Base-by-base conservation (phyloP, 92 coral and sea anemone genomes). In the Porites divaricata region DNA sequence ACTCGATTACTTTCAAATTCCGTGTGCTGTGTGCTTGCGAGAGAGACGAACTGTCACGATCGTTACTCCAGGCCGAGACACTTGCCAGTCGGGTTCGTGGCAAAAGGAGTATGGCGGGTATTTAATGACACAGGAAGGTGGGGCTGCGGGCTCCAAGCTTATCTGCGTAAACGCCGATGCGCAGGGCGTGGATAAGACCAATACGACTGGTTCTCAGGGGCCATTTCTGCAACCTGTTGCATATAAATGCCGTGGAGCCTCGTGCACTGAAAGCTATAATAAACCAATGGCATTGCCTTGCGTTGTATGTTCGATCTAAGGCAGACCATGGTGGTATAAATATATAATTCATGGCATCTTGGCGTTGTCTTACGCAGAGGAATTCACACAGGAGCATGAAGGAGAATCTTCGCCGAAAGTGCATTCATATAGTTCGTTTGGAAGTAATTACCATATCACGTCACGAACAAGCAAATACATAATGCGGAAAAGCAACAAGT, bases 121-220 rank as follows among this genome's bases (percentile, higher is more conserved):
- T 73, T 85, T 94, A 35, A 92, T 94, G 95, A 83, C 98, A 8
- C 91, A 87, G 65, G 87, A 89, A 25, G 77, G 84, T 53, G 88
- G 84, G 58, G 67, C 48, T 28, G 88, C 85, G 20, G 88, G 90
- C 49, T 83, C 98, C 23, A 88, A 94, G 70, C 93, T 86, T 53
- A 85, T 94, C 24, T 94, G 98, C 63, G 95, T 94, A 1, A 88
- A 77, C 45, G 93, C 86, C 7, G 95, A 91, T 70, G 93, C 95
- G 15, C 70, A 82, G 15, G 91, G 92, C 17, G 77, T 87, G 53
- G 87, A 90, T 13, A 84, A 51, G 1, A 63, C 67, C 58, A 80
- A 81, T 15, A 28, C 59, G 45, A 86, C 86, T 19, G 69, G 72
- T 14, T 17, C 68, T 6, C 56, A 72, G 28, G 78, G 81, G n/a